phyloP scores from a whole-genome alignment of 2,888 invertebrate genomes.

The Heliconius aoede region DNA sequence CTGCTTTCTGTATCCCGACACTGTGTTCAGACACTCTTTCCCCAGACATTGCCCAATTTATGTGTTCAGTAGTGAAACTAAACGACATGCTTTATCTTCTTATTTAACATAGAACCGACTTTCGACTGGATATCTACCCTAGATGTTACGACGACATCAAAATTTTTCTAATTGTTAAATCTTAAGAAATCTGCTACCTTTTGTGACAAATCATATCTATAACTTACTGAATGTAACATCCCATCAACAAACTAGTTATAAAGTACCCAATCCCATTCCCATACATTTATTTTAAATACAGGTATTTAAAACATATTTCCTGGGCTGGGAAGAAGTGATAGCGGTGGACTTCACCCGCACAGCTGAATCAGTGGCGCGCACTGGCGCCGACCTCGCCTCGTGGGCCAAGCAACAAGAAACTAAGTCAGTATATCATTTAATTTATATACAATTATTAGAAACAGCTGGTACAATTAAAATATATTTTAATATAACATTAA shows the following conservation, averaged over 20 bases:
- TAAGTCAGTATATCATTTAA: constrained; percentile 73
- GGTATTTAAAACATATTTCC: constrained; percentile 98
- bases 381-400: constrained; percentile 97
- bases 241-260: too few relatives aligned
- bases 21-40: background rate
- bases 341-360: constrained; percentile 99
- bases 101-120: background rate
- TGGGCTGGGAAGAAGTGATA: constrained; percentile 99
- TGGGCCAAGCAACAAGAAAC: constrained; percentile 96
- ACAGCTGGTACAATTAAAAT: too few relatives aligned
- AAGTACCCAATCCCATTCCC: too few relatives aligned
- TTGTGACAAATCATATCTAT: background rate
- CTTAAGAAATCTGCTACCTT: background rate
- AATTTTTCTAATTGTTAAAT: background rate
- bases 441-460: too few relatives aligned
- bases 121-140: background rate
- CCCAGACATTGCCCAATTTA: too few relatives aligned
- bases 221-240: too few relatives aligned
- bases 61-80: background rate
- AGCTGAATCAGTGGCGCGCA: constrained; percentile 97
- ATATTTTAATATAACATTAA: too few relatives aligned
- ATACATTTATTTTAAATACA: constrained; percentile 59
- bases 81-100: background rate
- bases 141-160: too few relatives aligned
- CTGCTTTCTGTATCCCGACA: background rate